A percentile compares a stretch with the other conserved stretches of the same genome.
phyloP scores from a whole-genome alignment of 2,113 vertebrate species.

The Odocoileus hemionus region DNA sequence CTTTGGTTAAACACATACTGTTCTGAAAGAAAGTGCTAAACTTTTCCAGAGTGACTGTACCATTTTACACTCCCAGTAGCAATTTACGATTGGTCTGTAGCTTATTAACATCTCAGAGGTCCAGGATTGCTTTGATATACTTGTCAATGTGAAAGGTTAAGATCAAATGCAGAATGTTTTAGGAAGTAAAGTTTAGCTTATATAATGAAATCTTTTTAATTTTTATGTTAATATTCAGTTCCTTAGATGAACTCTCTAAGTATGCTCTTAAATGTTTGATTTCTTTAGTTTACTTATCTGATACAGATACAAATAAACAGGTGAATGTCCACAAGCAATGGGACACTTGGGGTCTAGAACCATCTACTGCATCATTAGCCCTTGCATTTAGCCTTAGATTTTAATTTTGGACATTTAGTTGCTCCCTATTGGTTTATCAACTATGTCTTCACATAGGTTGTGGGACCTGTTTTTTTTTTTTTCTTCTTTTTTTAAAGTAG shows the following conservation, averaged over 20 bases:
- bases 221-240: background rate
- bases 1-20: background rate
- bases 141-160: background rate
- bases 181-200: background rate
- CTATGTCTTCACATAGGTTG: background rate
- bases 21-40: background rate
- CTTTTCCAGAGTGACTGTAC: background rate
- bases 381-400: rapidly evolving
- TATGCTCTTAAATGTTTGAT: background rate
- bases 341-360: background rate
- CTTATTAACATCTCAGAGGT: background rate
- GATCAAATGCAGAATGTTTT: background rate
- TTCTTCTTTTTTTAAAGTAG: background rate
- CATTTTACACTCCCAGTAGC: background rate
- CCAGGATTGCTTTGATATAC: background rate
- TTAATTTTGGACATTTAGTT: background rate
- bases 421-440: background rate
- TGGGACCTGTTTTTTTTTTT: background rate
- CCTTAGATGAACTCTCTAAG: background rate
- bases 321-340: background rate
- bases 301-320: background rate
- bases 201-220: background rate
- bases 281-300: background rate
- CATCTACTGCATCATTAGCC: background rate
- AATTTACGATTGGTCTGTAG: background rate